These are phyloP conservation scores for Brachionus calyciflorus DNA, from an alignment of 1,140 invertebrate genomes.

Conservation along the genomic window DNA sequence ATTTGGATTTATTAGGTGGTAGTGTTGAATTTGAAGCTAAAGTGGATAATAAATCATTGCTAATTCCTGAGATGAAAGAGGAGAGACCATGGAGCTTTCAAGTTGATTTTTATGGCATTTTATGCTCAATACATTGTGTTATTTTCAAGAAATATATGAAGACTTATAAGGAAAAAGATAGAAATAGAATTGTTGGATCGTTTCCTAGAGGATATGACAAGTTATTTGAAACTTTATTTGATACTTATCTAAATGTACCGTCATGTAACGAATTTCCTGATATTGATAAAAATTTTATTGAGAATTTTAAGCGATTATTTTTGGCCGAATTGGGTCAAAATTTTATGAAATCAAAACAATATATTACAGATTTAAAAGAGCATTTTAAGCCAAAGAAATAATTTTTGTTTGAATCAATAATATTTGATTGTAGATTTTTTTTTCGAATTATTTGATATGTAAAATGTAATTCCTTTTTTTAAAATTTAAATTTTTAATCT, in stretches of 20 bases:
- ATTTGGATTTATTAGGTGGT: conserved; percentile 5
- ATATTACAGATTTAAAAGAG: conserved; percentile 17
- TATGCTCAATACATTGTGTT: conserved; percentile 42
- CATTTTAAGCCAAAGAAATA: conserved; percentile 13
- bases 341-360: conserved; percentile 21
- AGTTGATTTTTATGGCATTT: conserved; percentile 43
- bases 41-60: conserved; percentile 34
- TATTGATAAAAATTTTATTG: conserved; percentile 15
- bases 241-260: conserved; percentile 40
- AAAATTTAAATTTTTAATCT: no score
- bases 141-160: conserved; percentile 43
- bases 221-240: conserved; percentile 27
- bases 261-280: conserved; percentile 37
- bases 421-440: background rate
- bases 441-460: no score
- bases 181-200: conserved; percentile 23
- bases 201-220: conserved; percentile 37
- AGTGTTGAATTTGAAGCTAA: conserved; percentile 41
- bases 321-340: background rate
- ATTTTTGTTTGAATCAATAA: background rate
- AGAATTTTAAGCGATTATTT: conserved; percentile 1
- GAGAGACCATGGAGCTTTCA: conserved; percentile 43
- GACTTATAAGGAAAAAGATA: conserved; percentile 41
- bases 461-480: no score
- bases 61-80: conserved; percentile 32